Evolutionary conservation across 2,797 vertebrate genomes (phyloP).

Genomic region (Glyptemys insculpta): DNA sequence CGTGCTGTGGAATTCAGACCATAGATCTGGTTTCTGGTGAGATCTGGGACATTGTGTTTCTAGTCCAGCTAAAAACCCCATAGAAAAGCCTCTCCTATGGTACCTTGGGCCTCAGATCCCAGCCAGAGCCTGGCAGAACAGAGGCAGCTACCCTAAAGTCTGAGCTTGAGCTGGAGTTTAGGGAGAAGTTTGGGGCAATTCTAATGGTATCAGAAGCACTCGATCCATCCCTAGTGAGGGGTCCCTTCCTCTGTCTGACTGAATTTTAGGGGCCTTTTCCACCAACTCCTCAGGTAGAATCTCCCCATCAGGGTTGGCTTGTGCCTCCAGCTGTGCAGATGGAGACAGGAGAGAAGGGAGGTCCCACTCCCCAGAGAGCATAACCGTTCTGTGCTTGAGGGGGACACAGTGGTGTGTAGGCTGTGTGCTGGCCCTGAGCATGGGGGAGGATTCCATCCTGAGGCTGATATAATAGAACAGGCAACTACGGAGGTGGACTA

Average conservation of each 20-base stretch:
- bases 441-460: neutral
- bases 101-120: neutral
- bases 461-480: neutral
- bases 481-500: neutral
- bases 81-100: neutral
- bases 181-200: neutral
- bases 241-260: neutral
- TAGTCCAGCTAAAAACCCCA: neutral
- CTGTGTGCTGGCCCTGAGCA: neutral
- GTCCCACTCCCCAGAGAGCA: neutral
- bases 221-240: neutral
- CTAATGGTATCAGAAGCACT: neutral
- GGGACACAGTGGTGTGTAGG: neutral
- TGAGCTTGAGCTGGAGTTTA: neutral
- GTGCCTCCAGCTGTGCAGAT: neutral
- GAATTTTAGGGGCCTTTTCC: neutral
- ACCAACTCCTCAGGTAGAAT: neutral
- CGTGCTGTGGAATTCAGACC: neutral
- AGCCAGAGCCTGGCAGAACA: accelerated
- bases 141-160: neutral
- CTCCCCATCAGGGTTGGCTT: neutral
- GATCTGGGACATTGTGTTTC: neutral
- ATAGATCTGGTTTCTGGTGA: neutral
- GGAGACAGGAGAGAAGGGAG: neutral
- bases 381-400: accelerated